Evolutionary conservation across 2,888 invertebrate species (phyloP), one percentile per base, ranked within the genome.

Genomic region (Melanostoma mellinum): DNA sequence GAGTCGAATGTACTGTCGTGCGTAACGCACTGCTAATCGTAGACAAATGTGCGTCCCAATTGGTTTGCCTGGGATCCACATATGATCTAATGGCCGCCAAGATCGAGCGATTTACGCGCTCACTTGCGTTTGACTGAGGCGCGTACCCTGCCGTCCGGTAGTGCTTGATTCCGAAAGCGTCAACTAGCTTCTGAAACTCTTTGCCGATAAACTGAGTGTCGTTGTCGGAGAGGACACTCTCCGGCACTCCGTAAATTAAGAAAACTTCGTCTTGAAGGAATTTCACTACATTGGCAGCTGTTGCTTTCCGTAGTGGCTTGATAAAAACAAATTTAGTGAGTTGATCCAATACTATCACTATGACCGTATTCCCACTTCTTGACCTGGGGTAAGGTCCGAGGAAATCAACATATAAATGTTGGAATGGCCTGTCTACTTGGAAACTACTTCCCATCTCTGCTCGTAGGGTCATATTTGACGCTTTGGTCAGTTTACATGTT

Each of bases 361-460:
- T 50, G 32, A 8, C 30, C 6, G 50, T 3, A 6, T 50, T 50
- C 32, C 50, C 50, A 30, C 20, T 20, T 20, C 20, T 20, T 20
- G 20, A 20, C 20, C 20, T 20, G 20, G 20, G 20, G 20, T 20
- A 20, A 20, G 20, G 20, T 20, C 20, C 20, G 20, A 20, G 20
- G 1, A 20, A 20, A 1, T 20, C 20, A 20, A 20, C 50, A 8
- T 50, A 50, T 50, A 85, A 32, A 3, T 56, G 40, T 36, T 80
- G 60, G 36, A 75, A 65, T 1, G 85, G 80, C 8, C 74, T n/a
- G 2, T 69, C 56, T 6, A 52, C n/a, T 10, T 50, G 46, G 3
- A 36, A 42, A 6, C 9, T 44, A 35, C 20, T 5, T 5, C 60
- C 72, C 63, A 76, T 65, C 1, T 42, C 40, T 44, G 81, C 55